Conservation (phyloP, 1,140 invertebrate genomes). For the Bombus picipes region DNA sequence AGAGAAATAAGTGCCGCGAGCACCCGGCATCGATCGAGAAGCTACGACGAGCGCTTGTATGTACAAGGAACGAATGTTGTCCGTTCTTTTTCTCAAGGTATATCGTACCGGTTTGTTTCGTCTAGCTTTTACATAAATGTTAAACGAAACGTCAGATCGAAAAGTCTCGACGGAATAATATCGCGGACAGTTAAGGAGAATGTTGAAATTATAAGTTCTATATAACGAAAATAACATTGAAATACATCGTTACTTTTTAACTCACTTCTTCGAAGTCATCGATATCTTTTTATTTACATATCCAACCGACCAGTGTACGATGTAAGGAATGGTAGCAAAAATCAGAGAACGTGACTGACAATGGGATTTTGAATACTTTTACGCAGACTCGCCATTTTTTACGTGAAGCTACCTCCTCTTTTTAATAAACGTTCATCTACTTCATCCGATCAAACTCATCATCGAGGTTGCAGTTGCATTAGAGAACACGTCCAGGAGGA, state of each 20-base stretch:
- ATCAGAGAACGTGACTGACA: not conserved
- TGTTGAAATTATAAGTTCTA: constrained; percentile 21
- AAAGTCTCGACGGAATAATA: not conserved
- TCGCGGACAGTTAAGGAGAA: constrained; percentile 8
- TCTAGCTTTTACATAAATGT: not conserved
- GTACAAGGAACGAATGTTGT: not conserved
- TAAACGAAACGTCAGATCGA: not conserved
- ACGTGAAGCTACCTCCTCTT: too few relatives aligned
- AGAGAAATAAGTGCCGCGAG: constrained; percentile 25
- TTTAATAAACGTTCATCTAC: not conserved
- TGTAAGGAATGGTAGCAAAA: not conserved
- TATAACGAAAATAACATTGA: constrained; percentile 1
- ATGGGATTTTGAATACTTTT: not conserved
- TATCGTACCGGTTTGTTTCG: not conserved
- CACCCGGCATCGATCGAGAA: constrained; percentile 56
- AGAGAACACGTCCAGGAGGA: not conserved
- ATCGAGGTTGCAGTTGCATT: not conserved
- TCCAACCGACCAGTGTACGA: not conserved
- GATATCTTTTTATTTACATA: not conserved
- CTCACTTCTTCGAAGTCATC: not conserved
- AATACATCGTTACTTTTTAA: constrained; percentile 17
- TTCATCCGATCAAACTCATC: not conserved
- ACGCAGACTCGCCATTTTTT: not conserved
- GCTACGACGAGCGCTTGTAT: constrained; percentile 3
- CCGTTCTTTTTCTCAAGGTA: not conserved